These are phyloP conservation scores for Hippocampus mohnikei DNA, from an alignment of 2,113 vertebrate species.

Conservation along the genomic window DNA sequence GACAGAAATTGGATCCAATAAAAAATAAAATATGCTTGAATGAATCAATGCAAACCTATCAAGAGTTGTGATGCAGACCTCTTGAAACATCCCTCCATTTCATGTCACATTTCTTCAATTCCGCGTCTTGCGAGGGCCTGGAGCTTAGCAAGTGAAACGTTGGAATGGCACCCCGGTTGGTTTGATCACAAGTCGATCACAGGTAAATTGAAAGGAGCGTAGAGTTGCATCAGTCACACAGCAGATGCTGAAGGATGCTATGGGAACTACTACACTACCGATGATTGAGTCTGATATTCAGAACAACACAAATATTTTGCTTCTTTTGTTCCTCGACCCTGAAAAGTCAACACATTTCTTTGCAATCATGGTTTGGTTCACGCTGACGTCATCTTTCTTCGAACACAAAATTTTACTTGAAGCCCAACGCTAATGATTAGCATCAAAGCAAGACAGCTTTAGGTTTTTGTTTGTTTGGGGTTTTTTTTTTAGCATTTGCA, in stretches of 20 bases:
- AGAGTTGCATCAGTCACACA: not conserved
- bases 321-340: too few relatives aligned
- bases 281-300: not conserved
- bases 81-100: not conserved
- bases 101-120: not conserved
- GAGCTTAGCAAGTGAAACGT: not conserved
- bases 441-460: too few relatives aligned
- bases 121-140: not conserved
- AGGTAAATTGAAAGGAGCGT: not conserved
- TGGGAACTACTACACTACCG: not conserved
- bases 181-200: not conserved
- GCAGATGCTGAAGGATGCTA: not conserved
- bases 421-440: too few relatives aligned
- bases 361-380: too few relatives aligned
- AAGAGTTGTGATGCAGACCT: not conserved
- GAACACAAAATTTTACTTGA: too few relatives aligned
- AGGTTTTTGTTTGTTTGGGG: too few relatives aligned
- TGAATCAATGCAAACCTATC: not conserved
- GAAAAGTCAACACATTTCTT: too few relatives aligned
- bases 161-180: too few relatives aligned
- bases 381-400: too few relatives aligned
- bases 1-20: constrained; percentile 4
- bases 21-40: not conserved
- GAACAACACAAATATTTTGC: not conserved
- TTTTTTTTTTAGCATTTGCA: not conserved